Conservation (phyloP, 2,797 vertebrate species). For the Enteromius thamalakanensis region DNA sequence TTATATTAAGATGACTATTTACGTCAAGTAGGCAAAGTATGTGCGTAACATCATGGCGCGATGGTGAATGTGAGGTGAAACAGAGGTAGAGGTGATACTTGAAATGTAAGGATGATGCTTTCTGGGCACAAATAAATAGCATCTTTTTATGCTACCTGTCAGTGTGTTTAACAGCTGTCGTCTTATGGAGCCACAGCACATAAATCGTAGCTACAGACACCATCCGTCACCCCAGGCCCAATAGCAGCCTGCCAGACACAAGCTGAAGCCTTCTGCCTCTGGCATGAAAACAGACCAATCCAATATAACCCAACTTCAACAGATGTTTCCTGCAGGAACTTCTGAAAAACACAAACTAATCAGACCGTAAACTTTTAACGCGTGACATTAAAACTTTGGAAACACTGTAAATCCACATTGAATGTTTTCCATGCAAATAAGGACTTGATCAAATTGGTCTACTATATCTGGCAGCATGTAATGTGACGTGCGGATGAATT, state of each 20-base stretch:
- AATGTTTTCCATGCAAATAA: neutral
- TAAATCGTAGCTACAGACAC: constrained; percentile 37
- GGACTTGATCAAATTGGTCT: neutral
- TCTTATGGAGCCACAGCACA: constrained; percentile 42
- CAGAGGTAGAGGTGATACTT: constrained; percentile 9
- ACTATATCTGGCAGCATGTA: neutral
- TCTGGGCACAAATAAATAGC: constrained; percentile 49
- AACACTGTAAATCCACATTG: neutral
- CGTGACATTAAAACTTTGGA: neutral
- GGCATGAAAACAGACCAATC: constrained; percentile 29
- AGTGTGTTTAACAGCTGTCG: constrained; percentile 50
- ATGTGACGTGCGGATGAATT: neutral
- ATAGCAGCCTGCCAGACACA: constrained; percentile 41
- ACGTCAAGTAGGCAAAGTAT: neutral
- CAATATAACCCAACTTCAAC: constrained; percentile 40
- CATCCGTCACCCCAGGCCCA: constrained; percentile 39
- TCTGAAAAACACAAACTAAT: neutral
- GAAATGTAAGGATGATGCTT: constrained; percentile 35
- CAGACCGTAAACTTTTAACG: neutral
- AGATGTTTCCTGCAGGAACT: constrained; percentile 23
- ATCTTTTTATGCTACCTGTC: constrained; percentile 52
- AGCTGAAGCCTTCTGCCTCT: constrained; percentile 36
- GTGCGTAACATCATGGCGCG: neutral
- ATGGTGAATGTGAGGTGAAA: constrained; percentile 25
- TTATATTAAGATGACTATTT: neutral